A percentile compares a stretch with the other conserved stretches of the same genome.
These are phyloP conservation scores for Adelphocoris suturalis DNA, from an alignment of 2,888 invertebrate species.

Conservation along the genomic window DNA sequence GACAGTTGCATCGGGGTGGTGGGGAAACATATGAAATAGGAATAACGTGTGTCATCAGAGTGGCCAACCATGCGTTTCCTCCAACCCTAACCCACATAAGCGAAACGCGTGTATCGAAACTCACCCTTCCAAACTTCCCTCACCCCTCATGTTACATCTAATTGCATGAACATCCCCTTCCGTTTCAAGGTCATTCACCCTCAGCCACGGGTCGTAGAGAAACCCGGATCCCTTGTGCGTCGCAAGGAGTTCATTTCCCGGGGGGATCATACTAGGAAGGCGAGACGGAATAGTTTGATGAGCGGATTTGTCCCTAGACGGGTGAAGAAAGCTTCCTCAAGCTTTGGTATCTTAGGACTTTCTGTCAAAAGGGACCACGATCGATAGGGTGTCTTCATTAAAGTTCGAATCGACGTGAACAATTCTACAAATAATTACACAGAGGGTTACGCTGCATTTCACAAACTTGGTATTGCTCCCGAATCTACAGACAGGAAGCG, in stretches of 20 bases:
- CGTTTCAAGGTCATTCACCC: conserved; percentile 41
- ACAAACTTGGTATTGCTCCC: too few relatives aligned
- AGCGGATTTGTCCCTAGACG: neutral
- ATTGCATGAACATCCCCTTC: conserved; percentile 38
- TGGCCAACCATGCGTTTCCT: conserved; percentile 12
- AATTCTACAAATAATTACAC: too few relatives aligned
- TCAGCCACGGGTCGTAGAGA: neutral
- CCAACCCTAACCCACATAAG: neutral
- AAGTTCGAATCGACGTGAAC: too few relatives aligned
- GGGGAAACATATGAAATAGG: neutral
- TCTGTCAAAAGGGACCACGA: neutral
- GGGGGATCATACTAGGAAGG: neutral
- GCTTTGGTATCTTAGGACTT: neutral
- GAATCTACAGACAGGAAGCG: too few relatives aligned
- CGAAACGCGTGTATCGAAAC: conserved; percentile 18
- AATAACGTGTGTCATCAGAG: conserved; percentile 8
- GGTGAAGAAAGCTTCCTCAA: neutral
- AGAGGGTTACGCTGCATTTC: too few relatives aligned
- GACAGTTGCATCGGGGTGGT: neutral
- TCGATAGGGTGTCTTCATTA: too few relatives aligned
- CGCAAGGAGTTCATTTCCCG: neutral
- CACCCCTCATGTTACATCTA: conserved; percentile 20
- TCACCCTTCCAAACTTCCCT: conserved; percentile 5
- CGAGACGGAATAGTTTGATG: neutral
- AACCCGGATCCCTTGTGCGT: neutral